Conservation (phyloP, 1,140 invertebrate species). For the Phthorimaea operculella region DNA sequence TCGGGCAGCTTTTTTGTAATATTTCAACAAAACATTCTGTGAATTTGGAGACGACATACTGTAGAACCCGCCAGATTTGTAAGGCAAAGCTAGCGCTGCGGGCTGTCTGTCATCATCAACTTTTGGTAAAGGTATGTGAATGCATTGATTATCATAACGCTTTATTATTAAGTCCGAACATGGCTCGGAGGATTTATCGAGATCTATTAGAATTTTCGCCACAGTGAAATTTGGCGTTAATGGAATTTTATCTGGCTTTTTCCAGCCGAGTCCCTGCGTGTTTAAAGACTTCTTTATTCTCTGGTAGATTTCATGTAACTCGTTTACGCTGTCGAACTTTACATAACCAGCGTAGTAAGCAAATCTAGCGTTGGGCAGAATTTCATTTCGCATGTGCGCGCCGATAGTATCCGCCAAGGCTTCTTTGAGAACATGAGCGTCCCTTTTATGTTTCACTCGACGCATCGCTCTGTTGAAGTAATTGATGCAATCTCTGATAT, state of each 20-base stretch:
- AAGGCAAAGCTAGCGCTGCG: constrained; percentile 58
- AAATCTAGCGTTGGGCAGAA: constrained; percentile 68
- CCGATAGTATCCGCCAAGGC: constrained; percentile 67
- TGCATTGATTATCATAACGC: constrained; percentile 48
- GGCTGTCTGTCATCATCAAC: constrained; percentile 40
- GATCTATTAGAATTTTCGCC: constrained; percentile 39
- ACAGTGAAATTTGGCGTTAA: constrained; percentile 46
- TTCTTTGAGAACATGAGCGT: constrained; percentile 63
- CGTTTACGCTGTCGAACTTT: constrained; percentile 64
- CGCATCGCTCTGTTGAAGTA: constrained; percentile 68
- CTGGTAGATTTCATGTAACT: constrained; percentile 67
- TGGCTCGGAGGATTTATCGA: constrained; percentile 34
- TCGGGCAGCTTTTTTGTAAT: constrained; percentile 65
- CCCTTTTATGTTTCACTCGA: constrained; percentile 47
- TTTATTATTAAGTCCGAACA: constrained; percentile 38
- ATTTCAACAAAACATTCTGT: constrained; percentile 68
- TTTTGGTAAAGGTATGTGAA: constrained; percentile 43
- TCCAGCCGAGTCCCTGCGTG: constrained; percentile 71
- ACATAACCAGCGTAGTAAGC: constrained; percentile 72
- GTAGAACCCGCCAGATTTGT: constrained; percentile 64
- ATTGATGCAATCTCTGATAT: constrained; percentile 55
- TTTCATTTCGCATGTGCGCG: constrained; percentile 67
- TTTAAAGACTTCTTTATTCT: constrained; percentile 67
- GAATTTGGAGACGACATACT: constrained; percentile 66
- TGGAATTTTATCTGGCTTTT: constrained; percentile 40